phyloP scores from a whole-genome alignment of 2,888 invertebrate species.

The Myopa tessellatipennis region DNA sequence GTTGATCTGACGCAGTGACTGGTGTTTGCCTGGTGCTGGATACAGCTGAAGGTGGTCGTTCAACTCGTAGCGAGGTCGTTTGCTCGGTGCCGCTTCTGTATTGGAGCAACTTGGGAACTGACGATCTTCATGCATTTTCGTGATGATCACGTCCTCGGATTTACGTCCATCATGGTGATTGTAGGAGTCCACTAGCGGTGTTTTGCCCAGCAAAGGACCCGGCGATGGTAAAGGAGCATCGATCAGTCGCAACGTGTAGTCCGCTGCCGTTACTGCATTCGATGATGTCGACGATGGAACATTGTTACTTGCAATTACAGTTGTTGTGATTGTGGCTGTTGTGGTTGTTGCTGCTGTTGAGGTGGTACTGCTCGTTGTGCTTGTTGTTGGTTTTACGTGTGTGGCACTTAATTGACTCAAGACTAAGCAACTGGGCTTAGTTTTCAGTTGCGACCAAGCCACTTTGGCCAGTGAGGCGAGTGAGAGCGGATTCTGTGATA shows the following conservation, averaged over 20 bases:
- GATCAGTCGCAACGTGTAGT: slow-evolving; percentile 66
- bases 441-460: slow-evolving; percentile 67
- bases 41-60: slow-evolving; percentile 41
- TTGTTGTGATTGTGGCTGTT: slow-evolving; percentile 44
- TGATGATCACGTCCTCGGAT: slow-evolving; percentile 63
- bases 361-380: slow-evolving; percentile 47
- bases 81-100: slow-evolving; percentile 46
- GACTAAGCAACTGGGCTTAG: slow-evolving; percentile 73
- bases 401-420: slow-evolving; percentile 66
- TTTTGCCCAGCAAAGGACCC: slow-evolving; percentile 84
- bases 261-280: slow-evolving; percentile 34
- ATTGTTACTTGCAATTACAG: slow-evolving; percentile 29
- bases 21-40: slow-evolving; percentile 38
- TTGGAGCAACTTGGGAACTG: slow-evolving; percentile 44
- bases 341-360: slow-evolving; percentile 43
- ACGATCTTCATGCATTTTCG: slow-evolving; percentile 66
- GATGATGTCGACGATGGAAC: slow-evolving; percentile 34
- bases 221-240: slow-evolving; percentile 81
- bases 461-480: slow-evolving; percentile 60
- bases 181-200: slow-evolving; percentile 80
- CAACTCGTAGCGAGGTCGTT: slow-evolving; percentile 53
- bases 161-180: slow-evolving; percentile 58
- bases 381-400: slow-evolving; percentile 56
- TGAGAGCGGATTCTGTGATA: slow-evolving; percentile 62
- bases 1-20: slow-evolving; percentile 34